Percentiles rank a stretch among this genome's conserved stretches.
These are phyloP conservation scores for Poecilia velifera DNA, from an alignment of 2,797 vertebrate genomes.

Conservation along the genomic window DNA sequence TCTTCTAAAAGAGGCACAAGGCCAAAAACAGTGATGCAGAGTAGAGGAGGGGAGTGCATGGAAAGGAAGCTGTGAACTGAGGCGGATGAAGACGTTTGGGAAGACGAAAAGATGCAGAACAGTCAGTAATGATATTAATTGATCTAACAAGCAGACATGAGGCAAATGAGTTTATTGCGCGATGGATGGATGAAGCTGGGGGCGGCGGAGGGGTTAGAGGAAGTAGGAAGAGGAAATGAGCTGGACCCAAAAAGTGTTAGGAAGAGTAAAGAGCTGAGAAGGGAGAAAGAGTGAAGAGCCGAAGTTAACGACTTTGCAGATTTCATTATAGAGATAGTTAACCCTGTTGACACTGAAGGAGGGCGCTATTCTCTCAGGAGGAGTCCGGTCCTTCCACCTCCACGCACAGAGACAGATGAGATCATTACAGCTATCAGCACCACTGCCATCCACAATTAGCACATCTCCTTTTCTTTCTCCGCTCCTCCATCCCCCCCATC, in stretches of 20 bases:
- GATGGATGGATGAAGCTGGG: constrained; percentile 7
- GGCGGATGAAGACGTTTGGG: constrained; percentile 33
- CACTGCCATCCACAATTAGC: constrained; percentile 86
- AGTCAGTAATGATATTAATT: constrained; percentile 61
- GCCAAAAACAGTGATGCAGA: constrained; percentile 59
- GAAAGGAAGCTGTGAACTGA: constrained; percentile 15
- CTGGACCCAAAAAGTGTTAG: constrained; percentile 72
- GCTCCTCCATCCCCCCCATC: constrained; percentile 55
- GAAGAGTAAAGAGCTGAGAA: constrained; percentile 81
- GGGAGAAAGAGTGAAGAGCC: constrained; percentile 80
- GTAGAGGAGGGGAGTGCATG: constrained; percentile 18
- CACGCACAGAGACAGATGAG: constrained; percentile 84
- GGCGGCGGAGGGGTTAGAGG: constrained; percentile 10
- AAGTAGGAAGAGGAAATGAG: constrained; percentile 61
- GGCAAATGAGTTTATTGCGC: constrained; percentile 35
- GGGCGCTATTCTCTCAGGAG: constrained; percentile 83
- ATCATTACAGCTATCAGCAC: constrained; percentile 85
- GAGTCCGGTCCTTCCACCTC: constrained; percentile 82
- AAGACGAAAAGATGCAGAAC: constrained; percentile 31
- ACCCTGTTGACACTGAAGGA: constrained; percentile 85
- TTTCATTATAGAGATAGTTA: constrained; percentile 89
- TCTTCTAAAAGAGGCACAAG: constrained; percentile 75
- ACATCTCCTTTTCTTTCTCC: constrained; percentile 74
- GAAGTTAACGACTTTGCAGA: constrained; percentile 85
- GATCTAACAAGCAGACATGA: constrained; percentile 50